Conservation (phyloP, 2,797 vertebrate genomes). For the Steatocranus sp. region DNA sequence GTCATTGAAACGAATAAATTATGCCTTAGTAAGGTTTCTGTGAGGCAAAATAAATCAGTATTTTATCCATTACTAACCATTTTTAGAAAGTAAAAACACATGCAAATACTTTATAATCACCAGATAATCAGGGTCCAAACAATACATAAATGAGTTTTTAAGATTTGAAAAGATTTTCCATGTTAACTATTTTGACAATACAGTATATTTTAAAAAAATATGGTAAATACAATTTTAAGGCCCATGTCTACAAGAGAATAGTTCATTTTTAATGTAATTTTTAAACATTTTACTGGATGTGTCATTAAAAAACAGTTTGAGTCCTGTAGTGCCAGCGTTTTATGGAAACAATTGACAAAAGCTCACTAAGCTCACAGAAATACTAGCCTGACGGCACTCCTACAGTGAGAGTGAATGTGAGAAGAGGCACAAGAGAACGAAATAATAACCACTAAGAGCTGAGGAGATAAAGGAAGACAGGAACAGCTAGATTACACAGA, state of each 20-base stretch:
- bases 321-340: background rate
- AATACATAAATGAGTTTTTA: background rate
- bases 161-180: background rate
- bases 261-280: background rate
- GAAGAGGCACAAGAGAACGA: background rate
- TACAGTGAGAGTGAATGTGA: slow-evolving; percentile 13
- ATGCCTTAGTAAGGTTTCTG: background rate
- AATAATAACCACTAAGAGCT: slow-evolving; percentile 19
- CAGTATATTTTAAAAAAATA: rapidly evolving
- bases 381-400: slow-evolving; percentile 1
- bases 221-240: background rate
- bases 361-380: slow-evolving; percentile 15
- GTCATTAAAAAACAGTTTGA: background rate
- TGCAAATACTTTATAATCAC: background rate
- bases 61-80: background rate
- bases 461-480: slow-evolving; percentile 41
- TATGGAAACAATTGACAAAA: slow-evolving; percentile 21
- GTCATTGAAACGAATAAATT: background rate
- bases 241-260: background rate
- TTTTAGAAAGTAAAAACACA: background rate
- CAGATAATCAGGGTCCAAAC: background rate
- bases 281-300: background rate
- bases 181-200: background rate
- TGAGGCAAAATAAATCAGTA: background rate
- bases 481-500: slow-evolving; percentile 28